phyloP scores from a whole-genome alignment of 2,888 invertebrate genomes.

The Pycnomerus fuliginosus region DNA sequence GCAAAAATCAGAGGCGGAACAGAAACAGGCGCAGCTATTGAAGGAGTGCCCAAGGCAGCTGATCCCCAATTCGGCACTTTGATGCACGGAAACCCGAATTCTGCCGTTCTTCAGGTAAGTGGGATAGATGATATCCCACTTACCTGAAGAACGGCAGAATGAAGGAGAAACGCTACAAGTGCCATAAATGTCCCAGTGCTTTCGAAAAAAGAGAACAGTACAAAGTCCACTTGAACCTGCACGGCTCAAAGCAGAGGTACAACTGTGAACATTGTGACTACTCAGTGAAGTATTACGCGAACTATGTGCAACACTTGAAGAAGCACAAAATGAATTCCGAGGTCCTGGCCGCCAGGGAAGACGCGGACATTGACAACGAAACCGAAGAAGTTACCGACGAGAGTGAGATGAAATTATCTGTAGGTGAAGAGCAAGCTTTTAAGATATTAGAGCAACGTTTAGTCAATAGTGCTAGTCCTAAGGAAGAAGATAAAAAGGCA shows the following conservation, averaged over 20 bases:
- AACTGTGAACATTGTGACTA: conserved; percentile 84
- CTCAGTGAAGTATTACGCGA: conserved; percentile 83
- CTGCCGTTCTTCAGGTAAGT: conserved; percentile 71
- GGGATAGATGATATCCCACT: conserved; percentile 75
- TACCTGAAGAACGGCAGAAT: conserved; percentile 71
- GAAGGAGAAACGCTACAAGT: conserved; percentile 78
- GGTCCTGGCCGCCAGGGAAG: conserved; percentile 58
- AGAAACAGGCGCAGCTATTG: conserved; percentile 53
- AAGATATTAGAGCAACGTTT: conserved; percentile 59
- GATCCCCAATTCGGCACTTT: conserved; percentile 69
- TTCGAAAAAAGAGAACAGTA: conserved; percentile 85
- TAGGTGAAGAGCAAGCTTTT: conserved; percentile 65
- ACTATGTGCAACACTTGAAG: conserved; percentile 78
- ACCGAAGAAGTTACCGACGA: conserved; percentile 51
- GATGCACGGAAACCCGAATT: conserved; percentile 75
- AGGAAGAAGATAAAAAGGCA: conserved; percentile 61
- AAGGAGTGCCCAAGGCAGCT: conserved; percentile 54
- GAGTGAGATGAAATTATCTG: conserved; percentile 60
- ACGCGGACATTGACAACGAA: conserved; percentile 34
- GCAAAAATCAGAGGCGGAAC: conserved; percentile 60
- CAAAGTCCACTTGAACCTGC: conserved; percentile 77
- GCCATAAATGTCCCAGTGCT: conserved; percentile 83
- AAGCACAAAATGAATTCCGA: conserved; percentile 75
- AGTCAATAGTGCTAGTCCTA: conserved; percentile 50
- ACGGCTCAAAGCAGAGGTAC: conserved; percentile 81